Conservation (phyloP, 1,140 invertebrate genomes). For the Telenomus remus region DNA sequence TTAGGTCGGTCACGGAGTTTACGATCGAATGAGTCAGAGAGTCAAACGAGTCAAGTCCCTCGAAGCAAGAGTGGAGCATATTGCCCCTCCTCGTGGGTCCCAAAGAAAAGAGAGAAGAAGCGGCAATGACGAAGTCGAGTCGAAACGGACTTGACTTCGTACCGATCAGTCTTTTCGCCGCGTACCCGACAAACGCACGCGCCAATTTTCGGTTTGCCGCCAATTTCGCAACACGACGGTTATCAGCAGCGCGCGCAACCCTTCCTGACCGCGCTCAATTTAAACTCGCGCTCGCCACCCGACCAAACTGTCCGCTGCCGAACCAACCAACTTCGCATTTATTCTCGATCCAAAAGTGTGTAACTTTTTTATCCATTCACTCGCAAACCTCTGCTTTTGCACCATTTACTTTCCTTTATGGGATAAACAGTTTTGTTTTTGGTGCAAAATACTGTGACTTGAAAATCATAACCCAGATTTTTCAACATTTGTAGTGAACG, state of each 20-base stretch:
- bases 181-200: slow-evolving; percentile 63
- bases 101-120: slow-evolving; percentile 65
- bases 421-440: neutral
- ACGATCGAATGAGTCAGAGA: slow-evolving; percentile 59
- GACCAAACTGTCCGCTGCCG: too few species aligned
- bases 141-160: too few species aligned
- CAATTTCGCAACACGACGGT: slow-evolving; percentile 18
- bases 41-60: slow-evolving; percentile 48
- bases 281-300: slow-evolving; percentile 10
- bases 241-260: slow-evolving; percentile 24
- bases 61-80: slow-evolving; percentile 61
- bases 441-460: slow-evolving; percentile 31
- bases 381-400: neutral
- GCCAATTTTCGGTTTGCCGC: slow-evolving; percentile 40
- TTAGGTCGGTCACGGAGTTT: slow-evolving; percentile 59
- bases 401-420: too few species aligned
- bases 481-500: slow-evolving; percentile 69
- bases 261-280: slow-evolving; percentile 30
- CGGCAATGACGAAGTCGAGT: slow-evolving; percentile 61
- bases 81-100: slow-evolving; percentile 55
- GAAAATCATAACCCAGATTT: slow-evolving; percentile 69
- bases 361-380: slow-evolving; percentile 7
- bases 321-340: too few species aligned
- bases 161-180: slow-evolving; percentile 68
- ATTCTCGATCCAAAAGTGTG: slow-evolving; percentile 25